Conservation (phyloP, 1,140 invertebrate species). For the Calosoma granatense region DNA sequence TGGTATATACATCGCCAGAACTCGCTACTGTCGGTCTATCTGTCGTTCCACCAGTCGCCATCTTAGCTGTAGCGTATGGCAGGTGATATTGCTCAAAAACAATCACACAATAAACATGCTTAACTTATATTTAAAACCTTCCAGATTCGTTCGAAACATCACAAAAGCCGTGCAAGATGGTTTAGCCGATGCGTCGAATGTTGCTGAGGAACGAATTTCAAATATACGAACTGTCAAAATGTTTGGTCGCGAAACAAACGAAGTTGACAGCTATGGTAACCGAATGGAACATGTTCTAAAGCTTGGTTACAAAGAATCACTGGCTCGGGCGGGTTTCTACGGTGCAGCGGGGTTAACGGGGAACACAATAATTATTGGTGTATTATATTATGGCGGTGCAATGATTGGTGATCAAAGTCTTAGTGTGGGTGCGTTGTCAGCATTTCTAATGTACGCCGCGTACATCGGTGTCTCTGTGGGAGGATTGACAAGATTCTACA, state of each 20-base stretch:
- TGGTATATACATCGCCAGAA: constrained; percentile 91
- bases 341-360: constrained; percentile 88
- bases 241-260: constrained; percentile 77
- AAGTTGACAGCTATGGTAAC: constrained; percentile 57
- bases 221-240: constrained; percentile 92
- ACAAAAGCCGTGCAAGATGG: constrained; percentile 76
- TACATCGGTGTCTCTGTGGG: constrained; percentile 85
- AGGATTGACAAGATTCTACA: constrained; percentile 82
- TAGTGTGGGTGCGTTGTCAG: constrained; percentile 80
- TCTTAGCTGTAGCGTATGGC: constrained; percentile 81
- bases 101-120: neutral
- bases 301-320: constrained; percentile 78
- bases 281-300: constrained; percentile 65
- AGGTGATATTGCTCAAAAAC: neutral
- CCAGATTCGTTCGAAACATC: constrained; percentile 70
- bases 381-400: constrained; percentile 86
- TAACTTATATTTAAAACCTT: neutral
- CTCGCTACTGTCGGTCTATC: constrained; percentile 73
- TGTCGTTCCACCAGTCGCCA: constrained; percentile 81
- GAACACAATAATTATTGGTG: constrained; percentile 82
- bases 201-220: constrained; percentile 85
- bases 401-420: constrained; percentile 70
- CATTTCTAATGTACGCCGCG: constrained; percentile 86
- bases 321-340: constrained; percentile 83
- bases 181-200: constrained; percentile 70